Evolutionary conservation across 2,888 invertebrate species (phyloP), one percentile per base, ranked within the genome.

Genomic region (Eremobia ochroleuca): DNA sequence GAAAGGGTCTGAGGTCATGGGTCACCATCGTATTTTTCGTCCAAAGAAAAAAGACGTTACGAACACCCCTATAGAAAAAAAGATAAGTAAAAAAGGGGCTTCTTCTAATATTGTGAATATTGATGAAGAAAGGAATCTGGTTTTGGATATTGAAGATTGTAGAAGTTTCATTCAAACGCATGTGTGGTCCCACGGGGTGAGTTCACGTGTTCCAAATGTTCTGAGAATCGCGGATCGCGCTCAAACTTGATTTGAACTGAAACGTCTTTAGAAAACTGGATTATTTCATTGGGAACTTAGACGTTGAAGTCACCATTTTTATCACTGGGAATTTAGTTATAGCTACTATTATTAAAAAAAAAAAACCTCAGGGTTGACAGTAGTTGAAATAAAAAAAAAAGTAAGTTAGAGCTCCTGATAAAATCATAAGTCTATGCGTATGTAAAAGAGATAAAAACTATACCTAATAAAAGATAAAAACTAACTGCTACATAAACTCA

Each of bases 61-160:
- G 88, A 76, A 92, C 92, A 93, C 92, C 92, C 91, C 91, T 90
- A 92, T 89, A 92, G 83, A 93, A 94, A 95, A 95, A 94, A 92
- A 90, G 90, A 87, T 89, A 87, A 87, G 90, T 91, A 94, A 96
- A 96, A 96, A 95, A 95, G 96, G 96, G 96, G 95, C 95, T 95
- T 94, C 96, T 91, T 92, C 93, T 94, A 94, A 96, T 96, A 97
- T 97, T 95, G 96, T 97, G 97, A 96, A 97, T 97, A 97, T 97
- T 96, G 96, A 97, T 97, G 96, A 96, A 96, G 96, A 96, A 96
- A 94, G 92, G 89, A 95, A 96, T 96, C 97, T 94, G 95, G 97
- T 97, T 96, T 94, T 94, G 79, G 92, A 92, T 94, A 94, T 94
- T 92, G 92, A 90, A 90, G 92, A 91, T 88, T 90, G 91, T 91